Evolutionary conservation across 2,113 vertebrate species (phyloP).

Genomic region (Osmerus mordax): DNA sequence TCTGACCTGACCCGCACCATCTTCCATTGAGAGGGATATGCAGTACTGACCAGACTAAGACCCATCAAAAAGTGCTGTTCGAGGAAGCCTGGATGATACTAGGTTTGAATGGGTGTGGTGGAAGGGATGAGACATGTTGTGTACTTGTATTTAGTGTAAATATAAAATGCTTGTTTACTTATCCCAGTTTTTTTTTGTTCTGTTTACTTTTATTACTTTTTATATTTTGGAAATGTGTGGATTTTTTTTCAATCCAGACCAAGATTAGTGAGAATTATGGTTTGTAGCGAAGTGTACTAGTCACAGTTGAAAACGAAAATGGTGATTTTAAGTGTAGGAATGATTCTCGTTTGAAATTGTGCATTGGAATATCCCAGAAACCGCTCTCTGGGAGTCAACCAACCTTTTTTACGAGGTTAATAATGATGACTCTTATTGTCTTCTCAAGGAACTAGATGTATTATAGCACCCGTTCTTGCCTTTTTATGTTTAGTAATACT

Average conservation of each 20-base stretch:
- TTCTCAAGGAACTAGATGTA: conserved; percentile 69
- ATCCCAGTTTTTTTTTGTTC: conserved; percentile 81
- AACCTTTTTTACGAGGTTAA: conserved; percentile 60
- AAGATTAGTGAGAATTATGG: conserved; percentile 43
- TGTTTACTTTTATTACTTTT: conserved; percentile 65
- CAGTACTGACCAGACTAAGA: not conserved
- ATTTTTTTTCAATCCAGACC: conserved; percentile 43
- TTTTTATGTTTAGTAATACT: conserved; percentile 70
- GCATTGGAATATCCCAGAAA: conserved; percentile 51
- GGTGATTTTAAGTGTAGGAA: conserved; percentile 46
- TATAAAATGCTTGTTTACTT: conserved; percentile 94
- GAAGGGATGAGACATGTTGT: conserved; percentile 43
- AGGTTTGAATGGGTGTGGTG: conserved; percentile 68
- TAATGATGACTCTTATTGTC: conserved; percentile 48
- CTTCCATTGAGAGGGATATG: conserved; percentile 3
- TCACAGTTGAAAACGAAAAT: conserved; percentile 42
- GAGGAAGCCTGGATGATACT: conserved; percentile 53
- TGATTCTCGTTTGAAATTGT: conserved; percentile 47
- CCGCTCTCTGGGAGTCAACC: conserved; percentile 41
- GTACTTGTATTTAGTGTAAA: conserved; percentile 93
- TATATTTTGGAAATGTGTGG: conserved; percentile 61
- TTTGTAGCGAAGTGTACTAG: conserved; percentile 39
- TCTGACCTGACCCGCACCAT: not conserved
- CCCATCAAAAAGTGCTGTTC: conserved; percentile 34
- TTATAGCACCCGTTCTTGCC: conserved; percentile 69